These are phyloP conservation scores for Coenobita brevimanus DNA, from an alignment of 1,140 invertebrate genomes.

Conservation along the genomic window DNA sequence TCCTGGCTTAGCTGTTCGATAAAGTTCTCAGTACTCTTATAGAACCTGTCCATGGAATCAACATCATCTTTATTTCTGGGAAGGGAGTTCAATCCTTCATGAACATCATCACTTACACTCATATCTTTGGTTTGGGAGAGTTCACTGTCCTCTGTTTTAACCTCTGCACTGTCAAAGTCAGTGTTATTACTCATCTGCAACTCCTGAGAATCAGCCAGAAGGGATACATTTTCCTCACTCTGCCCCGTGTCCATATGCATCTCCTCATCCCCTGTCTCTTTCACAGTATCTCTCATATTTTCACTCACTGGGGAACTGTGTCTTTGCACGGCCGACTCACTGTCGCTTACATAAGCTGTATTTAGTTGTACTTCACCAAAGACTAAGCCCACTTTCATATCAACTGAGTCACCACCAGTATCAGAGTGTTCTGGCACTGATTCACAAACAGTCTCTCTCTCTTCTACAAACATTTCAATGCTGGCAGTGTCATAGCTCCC, in stretches of 20 bases:
- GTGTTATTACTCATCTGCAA: conserved; percentile 37
- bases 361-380: conserved; percentile 55
- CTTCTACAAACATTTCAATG: neutral
- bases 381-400: conserved; percentile 38
- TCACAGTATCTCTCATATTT: conserved; percentile 23
- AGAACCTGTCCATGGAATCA: conserved; percentile 62
- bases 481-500: too few relatives aligned
- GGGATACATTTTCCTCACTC: conserved; percentile 70
- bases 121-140: conserved; percentile 55
- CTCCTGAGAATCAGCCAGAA: conserved; percentile 30
- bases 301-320: conserved; percentile 4
- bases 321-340: conserved; percentile 1
- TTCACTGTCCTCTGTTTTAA: conserved; percentile 20
- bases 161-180: conserved; percentile 41
- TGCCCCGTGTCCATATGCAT: conserved; percentile 77
- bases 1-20: conserved; percentile 73
- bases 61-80: conserved; percentile 56
- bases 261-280: conserved; percentile 75
- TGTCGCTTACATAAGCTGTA: conserved; percentile 4
- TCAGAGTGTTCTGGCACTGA: conserved; percentile 36
- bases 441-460: conserved; percentile 17
- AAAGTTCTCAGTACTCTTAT: conserved; percentile 72
- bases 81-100: conserved; percentile 46
- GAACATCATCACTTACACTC: conserved; percentile 19
- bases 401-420: conserved; percentile 23